These are phyloP conservation scores for Carettochelys insculpta DNA, from an alignment of 2,113 vertebrate genomes.

Conservation along the genomic window DNA sequence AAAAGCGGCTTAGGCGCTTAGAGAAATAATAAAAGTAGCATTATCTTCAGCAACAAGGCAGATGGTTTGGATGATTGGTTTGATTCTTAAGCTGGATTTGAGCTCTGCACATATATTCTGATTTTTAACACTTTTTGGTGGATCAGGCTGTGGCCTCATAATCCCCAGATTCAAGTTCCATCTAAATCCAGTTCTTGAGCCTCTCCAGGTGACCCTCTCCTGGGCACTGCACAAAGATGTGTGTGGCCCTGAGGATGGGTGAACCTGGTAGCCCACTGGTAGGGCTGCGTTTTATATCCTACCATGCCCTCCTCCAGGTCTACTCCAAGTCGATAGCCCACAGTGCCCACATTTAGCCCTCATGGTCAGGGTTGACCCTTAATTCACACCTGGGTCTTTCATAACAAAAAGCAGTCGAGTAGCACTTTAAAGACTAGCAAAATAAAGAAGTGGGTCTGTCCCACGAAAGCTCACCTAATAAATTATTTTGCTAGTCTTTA, in stretches of 20 bases:
- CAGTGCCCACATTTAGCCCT: neutral
- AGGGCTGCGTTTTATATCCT: neutral
- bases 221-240: neutral
- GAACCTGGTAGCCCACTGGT: fast-evolving
- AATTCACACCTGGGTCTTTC: neutral
- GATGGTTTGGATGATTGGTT: constrained; percentile 73
- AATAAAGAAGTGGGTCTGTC: too few relatives aligned
- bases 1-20: constrained; percentile 72
- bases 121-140: constrained; percentile 68
- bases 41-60: constrained; percentile 57
- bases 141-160: neutral
- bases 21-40: constrained; percentile 72
- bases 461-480: too few relatives aligned
- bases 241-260: neutral
- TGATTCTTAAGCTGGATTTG: constrained; percentile 74
- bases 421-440: too few relatives aligned
- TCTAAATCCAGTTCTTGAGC: neutral
- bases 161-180: constrained; percentile 36
- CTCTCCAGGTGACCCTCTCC: neutral
- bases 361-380: neutral
- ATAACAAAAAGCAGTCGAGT: too few relatives aligned
- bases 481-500: too few relatives aligned
- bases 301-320: fast-evolving
- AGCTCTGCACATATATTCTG: constrained; percentile 63
- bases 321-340: neutral